Conservation (phyloP, 2,888 invertebrate species). For the Mythimna loreyi region DNA sequence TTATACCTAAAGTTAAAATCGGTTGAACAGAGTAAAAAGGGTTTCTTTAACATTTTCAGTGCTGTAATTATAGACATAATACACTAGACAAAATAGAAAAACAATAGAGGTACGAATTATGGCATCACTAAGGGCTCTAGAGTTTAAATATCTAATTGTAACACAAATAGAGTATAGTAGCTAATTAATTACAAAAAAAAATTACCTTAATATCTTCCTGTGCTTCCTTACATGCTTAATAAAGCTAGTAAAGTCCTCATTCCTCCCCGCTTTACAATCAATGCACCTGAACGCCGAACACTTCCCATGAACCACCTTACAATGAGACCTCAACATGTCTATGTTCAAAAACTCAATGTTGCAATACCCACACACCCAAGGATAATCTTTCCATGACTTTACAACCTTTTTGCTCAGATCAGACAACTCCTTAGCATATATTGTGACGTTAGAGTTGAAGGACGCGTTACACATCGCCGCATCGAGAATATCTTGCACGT, state of each 20-base stretch:
- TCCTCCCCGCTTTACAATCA: slow-evolving; percentile 91
- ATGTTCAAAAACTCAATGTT: slow-evolving; percentile 83
- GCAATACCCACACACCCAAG: slow-evolving; percentile 84
- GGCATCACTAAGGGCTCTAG: too few species aligned
- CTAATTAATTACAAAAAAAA: too few species aligned
- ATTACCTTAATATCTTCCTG: slow-evolving; percentile 90
- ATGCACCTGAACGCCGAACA: slow-evolving; percentile 92
- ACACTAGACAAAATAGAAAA: too few species aligned
- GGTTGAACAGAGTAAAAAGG: too few species aligned
- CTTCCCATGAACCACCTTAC: slow-evolving; percentile 91
- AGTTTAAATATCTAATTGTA: too few species aligned
- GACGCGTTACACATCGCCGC: slow-evolving; percentile 77
- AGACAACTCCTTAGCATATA: slow-evolving; percentile 81
- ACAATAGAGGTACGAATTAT: too few species aligned
- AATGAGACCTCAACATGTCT: slow-evolving; percentile 90
- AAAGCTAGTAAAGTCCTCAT: slow-evolving; percentile 92
- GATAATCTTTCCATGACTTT: slow-evolving; percentile 82
- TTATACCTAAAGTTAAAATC: too few species aligned
- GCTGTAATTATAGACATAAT: too few species aligned
- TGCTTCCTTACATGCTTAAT: slow-evolving; percentile 92
- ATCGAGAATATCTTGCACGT: slow-evolving; percentile 81
- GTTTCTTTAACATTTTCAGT: too few species aligned
- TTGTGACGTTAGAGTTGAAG: slow-evolving; percentile 70
- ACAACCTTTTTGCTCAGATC: slow-evolving; percentile 73
- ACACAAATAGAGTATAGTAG: too few species aligned